Evolutionary conservation across 2,888 invertebrate genomes (phyloP).

Genomic region (Xanthia togata): DNA sequence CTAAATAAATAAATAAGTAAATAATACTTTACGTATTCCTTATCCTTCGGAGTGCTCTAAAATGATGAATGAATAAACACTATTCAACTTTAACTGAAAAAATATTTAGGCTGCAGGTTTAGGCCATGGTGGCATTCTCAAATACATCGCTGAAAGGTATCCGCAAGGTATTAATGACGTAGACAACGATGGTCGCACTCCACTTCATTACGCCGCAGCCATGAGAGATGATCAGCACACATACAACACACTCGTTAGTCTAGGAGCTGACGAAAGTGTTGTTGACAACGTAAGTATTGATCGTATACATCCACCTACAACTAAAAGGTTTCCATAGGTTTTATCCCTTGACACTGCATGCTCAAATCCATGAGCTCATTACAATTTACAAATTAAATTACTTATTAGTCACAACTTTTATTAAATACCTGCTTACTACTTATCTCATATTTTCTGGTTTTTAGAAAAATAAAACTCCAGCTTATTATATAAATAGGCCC

Average conservation of each 20-base stretch:
- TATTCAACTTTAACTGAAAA: slow-evolving; percentile 4
- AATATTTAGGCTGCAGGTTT: slow-evolving; percentile 94
- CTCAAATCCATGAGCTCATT: slow-evolving; percentile 10
- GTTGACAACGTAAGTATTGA: slow-evolving; percentile 94
- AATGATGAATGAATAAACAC: background rate
- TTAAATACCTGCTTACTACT: slow-evolving; percentile 8
- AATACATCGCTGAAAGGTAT: slow-evolving; percentile 93
- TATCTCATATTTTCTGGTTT: slow-evolving; percentile 68
- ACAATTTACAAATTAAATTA: background rate
- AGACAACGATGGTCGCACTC: slow-evolving; percentile 96
- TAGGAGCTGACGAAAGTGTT: slow-evolving; percentile 96
- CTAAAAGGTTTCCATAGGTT: slow-evolving; percentile 8
- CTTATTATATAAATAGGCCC: slow-evolving; percentile 94
- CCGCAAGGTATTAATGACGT: slow-evolving; percentile 92
- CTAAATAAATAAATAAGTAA: no score
- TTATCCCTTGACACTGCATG: slow-evolving; percentile 40
- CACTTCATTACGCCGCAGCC: slow-evolving; percentile 96
- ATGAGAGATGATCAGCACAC: slow-evolving; percentile 94
- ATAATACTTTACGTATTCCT: background rate
- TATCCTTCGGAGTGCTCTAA: background rate
- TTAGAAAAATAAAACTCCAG: slow-evolving; percentile 95
- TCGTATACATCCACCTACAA: background rate
- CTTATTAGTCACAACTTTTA: background rate
- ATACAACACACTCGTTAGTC: slow-evolving; percentile 94
- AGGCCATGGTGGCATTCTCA: slow-evolving; percentile 93